A percentile compares a stretch with the other conserved stretches of the same genome.
Evolutionary conservation across 2,888 invertebrate genomes (phyloP).

Genomic region (Omphaloscelis lunosa): DNA sequence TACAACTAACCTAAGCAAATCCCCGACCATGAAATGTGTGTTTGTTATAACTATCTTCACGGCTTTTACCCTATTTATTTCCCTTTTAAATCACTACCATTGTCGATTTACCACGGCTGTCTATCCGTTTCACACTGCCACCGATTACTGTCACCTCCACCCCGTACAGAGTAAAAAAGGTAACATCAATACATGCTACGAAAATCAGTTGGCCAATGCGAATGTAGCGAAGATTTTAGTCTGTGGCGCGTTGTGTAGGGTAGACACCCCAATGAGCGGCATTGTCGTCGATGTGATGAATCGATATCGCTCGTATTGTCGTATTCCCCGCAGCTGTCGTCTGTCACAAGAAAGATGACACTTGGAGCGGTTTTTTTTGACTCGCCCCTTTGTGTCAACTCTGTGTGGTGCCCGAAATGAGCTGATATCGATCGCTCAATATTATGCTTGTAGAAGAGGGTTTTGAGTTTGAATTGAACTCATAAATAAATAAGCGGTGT

Average conservation of each 20-base stretch:
- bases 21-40: constrained; percentile 86
- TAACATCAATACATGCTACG: constrained; percentile 22
- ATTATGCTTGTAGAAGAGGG: constrained; percentile 83
- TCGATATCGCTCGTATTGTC: constrained; percentile 85
- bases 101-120: constrained; percentile 87
- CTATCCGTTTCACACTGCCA: constrained; percentile 78
- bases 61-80: constrained; percentile 88
- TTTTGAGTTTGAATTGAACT: constrained; percentile 86
- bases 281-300: constrained; percentile 86
- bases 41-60: constrained; percentile 88
- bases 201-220: constrained; percentile 66
- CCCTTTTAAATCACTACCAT: constrained; percentile 87
- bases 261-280: constrained; percentile 81
- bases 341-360: constrained; percentile 88
- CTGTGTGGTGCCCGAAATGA: constrained; percentile 85
- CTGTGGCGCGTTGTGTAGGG: constrained; percentile 78
- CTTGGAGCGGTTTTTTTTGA: constrained; percentile 85
- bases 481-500: constrained; percentile 90
- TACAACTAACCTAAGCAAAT: constrained; percentile 80
- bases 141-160: constrained; percentile 76
- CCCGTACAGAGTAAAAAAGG: constrained; percentile 68
- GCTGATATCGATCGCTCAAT: constrained; percentile 89
- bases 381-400: constrained; percentile 83
- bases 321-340: constrained; percentile 87
- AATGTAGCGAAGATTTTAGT: constrained; percentile 58